phyloP scores from a whole-genome alignment of 2,113 vertebrate genomes.

The Pteropus alecto region DNA sequence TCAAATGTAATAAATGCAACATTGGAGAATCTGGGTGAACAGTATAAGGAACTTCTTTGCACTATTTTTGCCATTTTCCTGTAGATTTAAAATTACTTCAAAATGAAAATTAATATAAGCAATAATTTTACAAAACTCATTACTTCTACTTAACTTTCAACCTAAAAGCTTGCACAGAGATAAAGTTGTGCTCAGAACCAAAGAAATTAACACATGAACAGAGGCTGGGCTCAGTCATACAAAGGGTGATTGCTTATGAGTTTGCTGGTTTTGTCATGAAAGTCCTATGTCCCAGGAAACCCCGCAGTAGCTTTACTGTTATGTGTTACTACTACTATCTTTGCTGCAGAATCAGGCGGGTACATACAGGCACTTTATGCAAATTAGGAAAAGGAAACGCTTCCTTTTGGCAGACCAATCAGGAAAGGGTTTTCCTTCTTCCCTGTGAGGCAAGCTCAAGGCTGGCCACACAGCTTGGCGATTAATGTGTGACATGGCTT shows the following conservation, averaged over 20 bases:
- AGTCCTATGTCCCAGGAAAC: not conserved
- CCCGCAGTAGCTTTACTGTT: not conserved
- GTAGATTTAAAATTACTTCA: not conserved
- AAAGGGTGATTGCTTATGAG: rapidly evolving
- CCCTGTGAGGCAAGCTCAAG: rapidly evolving
- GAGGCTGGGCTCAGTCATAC: not conserved
- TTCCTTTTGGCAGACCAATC: not conserved
- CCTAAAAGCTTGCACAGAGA: not conserved
- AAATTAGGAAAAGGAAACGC: not conserved
- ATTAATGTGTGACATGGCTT: rapidly evolving
- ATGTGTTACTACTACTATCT: not conserved
- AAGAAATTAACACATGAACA: not conserved
- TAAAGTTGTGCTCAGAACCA: not conserved
- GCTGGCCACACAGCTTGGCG: not conserved
- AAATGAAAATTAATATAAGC: not conserved
- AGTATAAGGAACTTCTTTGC: not conserved
- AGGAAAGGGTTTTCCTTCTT: not conserved
- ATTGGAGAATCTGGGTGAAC: not conserved
- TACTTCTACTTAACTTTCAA: not conserved
- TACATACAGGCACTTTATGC: too few relatives aligned
- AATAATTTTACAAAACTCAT: not conserved
- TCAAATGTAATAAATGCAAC: not conserved
- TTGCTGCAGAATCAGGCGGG: too few relatives aligned
- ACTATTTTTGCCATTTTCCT: not conserved
- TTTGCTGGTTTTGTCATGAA: not conserved